Evolutionary conservation across 2,888 invertebrate species (phyloP), one percentile per base, ranked within the genome.

Genomic region (Xanthia togata): DNA sequence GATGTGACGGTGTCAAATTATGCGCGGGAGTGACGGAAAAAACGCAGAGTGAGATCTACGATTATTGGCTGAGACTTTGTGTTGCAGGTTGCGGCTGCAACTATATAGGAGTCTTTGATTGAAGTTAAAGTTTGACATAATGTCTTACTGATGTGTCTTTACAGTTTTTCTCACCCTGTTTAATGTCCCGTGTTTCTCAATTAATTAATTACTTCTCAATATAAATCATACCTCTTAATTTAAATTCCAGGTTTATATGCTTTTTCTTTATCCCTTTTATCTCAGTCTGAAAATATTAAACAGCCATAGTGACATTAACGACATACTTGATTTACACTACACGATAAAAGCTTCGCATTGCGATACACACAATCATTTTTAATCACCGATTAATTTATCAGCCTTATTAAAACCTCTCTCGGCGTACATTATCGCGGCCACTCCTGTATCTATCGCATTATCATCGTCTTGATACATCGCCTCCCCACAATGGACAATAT

Each of bases 401-500:
- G 53, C 44, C 74, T 70, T 70, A 77, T 85, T 81, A 81, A 70
- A 77, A 38, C 63, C 70, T 71, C 67, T 81, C 71, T n/a, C 20
- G 20, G 44, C 55, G 68, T 31, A 63, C 59, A 71, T 68, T 74
- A 85, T 77, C 82, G 71, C 14, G 14, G 41, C 17, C 59, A 44
- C 83, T 74, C 31, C 74, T 35, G 76, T 64, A 68, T 81, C 75
- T 78, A 23, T 72, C 62, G 64, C 75, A 78, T 76, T 83, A 82
- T 86, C 79, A 38, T 69, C 73, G 63, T 69, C 26, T 59, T 81
- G 83, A 87, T 83, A 77, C 81, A 87, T 87, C 73, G 79, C 63
- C 74, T 73, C 73, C 70, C 76, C 79, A 87, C 87, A 83, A 83
- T 81, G 83, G 87, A 79, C 81, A 83, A 76, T 87, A 87, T 85